phyloP scores from a whole-genome alignment of 2,888 invertebrate species.

The Sialis lutaria region DNA sequence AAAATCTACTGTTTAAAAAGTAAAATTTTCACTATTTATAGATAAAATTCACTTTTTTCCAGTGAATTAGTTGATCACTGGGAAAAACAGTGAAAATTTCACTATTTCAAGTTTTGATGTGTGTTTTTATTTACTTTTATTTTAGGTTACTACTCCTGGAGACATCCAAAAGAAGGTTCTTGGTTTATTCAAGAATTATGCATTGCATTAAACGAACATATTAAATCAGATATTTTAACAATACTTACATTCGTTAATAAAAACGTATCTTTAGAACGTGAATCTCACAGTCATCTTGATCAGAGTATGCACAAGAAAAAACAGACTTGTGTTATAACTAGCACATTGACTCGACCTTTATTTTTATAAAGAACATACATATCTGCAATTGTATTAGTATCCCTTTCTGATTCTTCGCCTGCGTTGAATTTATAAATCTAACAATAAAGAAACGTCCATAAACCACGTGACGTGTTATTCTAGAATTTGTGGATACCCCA shows the following conservation, averaged over 20 bases:
- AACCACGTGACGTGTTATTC: too few species aligned
- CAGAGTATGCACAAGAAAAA: slow-evolving; percentile 35
- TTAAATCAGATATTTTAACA: slow-evolving; percentile 37
- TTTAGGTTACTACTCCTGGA: slow-evolving; percentile 46
- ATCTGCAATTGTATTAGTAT: not conserved
- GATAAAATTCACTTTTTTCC: too few species aligned
- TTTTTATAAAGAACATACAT: slow-evolving; percentile 17
- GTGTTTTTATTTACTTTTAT: slow-evolving; percentile 8
- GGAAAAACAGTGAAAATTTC: too few species aligned
- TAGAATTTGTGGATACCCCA: too few species aligned
- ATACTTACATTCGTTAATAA: slow-evolving; percentile 42
- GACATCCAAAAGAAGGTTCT: slow-evolving; percentile 45
- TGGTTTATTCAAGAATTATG: slow-evolving; percentile 58
- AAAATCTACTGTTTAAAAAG: too few species aligned
- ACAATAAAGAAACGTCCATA: too few species aligned
- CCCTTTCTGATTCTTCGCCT: not conserved
- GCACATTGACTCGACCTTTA: slow-evolving; percentile 44
- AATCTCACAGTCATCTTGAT: slow-evolving; percentile 31
- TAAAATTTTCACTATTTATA: too few species aligned
- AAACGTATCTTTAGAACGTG: slow-evolving; percentile 46
- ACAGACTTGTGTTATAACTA: slow-evolving; percentile 49
- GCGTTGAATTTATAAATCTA: not conserved
- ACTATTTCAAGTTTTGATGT: not conserved
- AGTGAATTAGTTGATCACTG: too few species aligned
- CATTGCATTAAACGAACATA: slow-evolving; percentile 28